These are phyloP conservation scores for Hirundichthys speculiger DNA, from an alignment of 2,113 vertebrate genomes.

Conservation along the genomic window DNA sequence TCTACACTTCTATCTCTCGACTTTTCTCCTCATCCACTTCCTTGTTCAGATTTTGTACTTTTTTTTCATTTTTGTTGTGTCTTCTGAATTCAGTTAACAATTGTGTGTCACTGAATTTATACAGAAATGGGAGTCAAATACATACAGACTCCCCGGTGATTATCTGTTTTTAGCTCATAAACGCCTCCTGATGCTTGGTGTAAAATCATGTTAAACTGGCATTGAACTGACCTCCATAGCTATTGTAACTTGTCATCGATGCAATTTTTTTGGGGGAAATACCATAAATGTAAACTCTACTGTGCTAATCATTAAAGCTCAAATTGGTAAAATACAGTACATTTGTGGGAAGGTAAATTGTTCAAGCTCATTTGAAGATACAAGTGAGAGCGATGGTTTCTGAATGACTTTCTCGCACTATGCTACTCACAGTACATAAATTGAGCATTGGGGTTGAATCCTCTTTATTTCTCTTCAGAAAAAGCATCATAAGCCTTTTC, in stretches of 20 bases:
- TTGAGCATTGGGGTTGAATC: too few species aligned
- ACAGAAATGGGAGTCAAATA: constrained; percentile 24
- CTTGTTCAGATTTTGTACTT: constrained; percentile 2
- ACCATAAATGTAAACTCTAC: constrained; percentile 22
- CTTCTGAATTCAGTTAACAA: constrained; percentile 9
- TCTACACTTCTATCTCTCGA: constrained; percentile 17
- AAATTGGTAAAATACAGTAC: too few species aligned
- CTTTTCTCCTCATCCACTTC: constrained; percentile 10
- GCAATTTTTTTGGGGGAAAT: constrained; percentile 19
- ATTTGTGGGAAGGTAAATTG: too few species aligned
- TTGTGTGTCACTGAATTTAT: constrained; percentile 13
- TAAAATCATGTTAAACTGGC: constrained; percentile 37
- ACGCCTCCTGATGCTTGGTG: constrained; percentile 24
- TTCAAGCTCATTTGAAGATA: constrained; percentile 4
- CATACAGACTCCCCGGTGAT: background rate
- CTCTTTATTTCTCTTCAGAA: too few species aligned
- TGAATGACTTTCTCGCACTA: too few species aligned
- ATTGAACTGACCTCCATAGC: constrained; percentile 35
- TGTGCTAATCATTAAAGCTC: constrained; percentile 10
- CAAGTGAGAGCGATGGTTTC: background rate
- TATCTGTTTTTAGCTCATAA: background rate
- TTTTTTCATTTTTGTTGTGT: constrained; percentile 1
- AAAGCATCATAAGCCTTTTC: too few species aligned
- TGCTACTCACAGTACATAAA: too few species aligned
- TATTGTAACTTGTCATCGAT: constrained; percentile 10